Evolutionary conservation across 1,140 invertebrate genomes (phyloP).

Genomic region (Meloidogyne chitwoodi): DNA sequence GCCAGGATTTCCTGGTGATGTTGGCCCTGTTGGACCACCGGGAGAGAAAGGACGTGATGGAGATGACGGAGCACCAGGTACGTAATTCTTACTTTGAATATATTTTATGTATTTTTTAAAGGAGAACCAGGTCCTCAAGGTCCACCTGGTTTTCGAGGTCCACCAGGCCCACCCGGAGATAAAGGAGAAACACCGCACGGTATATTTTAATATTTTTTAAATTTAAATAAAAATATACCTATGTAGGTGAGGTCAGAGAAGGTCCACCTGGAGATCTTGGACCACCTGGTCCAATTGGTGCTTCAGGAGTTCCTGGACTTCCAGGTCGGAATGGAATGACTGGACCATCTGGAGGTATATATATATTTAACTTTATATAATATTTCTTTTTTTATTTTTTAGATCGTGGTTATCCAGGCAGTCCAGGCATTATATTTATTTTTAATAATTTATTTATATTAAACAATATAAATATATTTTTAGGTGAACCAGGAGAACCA

Average conservation of each 20-base stretch:
- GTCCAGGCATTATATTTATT: neutral
- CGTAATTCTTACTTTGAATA: neutral
- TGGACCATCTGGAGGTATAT: conserved; percentile 50
- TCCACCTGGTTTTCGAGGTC: conserved; percentile 51
- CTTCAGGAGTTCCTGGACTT: conserved; percentile 55
- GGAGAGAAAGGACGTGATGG: conserved; percentile 52
- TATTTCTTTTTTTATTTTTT: neutral
- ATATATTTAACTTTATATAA: neutral
- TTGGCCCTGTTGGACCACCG: conserved; percentile 46
- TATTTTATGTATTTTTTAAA: neutral
- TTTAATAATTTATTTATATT: neutral
- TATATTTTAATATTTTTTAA: neutral
- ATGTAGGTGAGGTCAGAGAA: conserved; percentile 52
- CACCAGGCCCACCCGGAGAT: conserved; percentile 57
- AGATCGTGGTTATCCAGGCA: conserved; percentile 21
- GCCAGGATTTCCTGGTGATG: conserved; percentile 57
- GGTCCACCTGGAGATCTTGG: conserved; percentile 57
- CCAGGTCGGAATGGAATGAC: conserved; percentile 58
- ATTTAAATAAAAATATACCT: neutral
- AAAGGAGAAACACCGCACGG: conserved; percentile 56
- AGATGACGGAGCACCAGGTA: conserved; percentile 54
- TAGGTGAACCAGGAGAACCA: conserved; percentile 43
- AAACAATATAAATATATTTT: neutral
- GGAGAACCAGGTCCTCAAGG: conserved; percentile 55
- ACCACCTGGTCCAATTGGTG: conserved; percentile 55